Evolutionary conservation across 2,113 vertebrate genomes (phyloP), one percentile per base, ranked within the genome.

Genomic region (Prionailurus viverrinus): DNA sequence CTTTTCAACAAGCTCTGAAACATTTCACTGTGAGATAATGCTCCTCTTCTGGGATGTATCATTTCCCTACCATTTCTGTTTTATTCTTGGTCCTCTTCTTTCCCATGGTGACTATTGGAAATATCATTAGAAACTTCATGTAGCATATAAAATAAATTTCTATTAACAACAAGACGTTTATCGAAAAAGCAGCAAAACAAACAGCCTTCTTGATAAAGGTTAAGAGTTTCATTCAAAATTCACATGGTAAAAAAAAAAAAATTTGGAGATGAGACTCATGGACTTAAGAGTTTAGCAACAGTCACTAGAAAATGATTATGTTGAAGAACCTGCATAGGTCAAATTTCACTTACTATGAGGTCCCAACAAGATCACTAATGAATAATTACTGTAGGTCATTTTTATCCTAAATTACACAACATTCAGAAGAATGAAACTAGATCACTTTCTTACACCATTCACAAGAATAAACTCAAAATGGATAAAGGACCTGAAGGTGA

Each of bases 211-310:
- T 83, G 6, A 66, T 55, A 88, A 82, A 81, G 25, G 7, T 93
- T 85, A 68, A 61, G 4, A 86, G 7, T 88, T 97, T 94, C n/a
- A 82, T 78, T 55, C 45, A 85, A 88, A 91, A 29, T 33, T 2
- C n/a, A 53, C 21, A 61, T 61, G 58, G 6, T 19, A 29, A 65
- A 65, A 65, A 45, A 65, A n/a, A 45, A 66, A 29, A 31, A 66
- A 29, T 66, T 66, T 66, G 29, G 12, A 66, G 27, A 66, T 14
- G 29, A 31, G 27, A 66, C 65, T 31, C 10, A 29, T 31, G 29
- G 65, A 66, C 29, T 66, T 66, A 66, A 66, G 65, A 66, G 65
- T 66, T 66, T 13, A 66, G 29, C 29, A 66, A 66, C 4, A 33
- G 1, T 66, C 29, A 15, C 25, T 66, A 66, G 29, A 66, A 66